Base-by-base conservation (phyloP, 2,888 invertebrate species). In the Pheosia tremula region DNA sequence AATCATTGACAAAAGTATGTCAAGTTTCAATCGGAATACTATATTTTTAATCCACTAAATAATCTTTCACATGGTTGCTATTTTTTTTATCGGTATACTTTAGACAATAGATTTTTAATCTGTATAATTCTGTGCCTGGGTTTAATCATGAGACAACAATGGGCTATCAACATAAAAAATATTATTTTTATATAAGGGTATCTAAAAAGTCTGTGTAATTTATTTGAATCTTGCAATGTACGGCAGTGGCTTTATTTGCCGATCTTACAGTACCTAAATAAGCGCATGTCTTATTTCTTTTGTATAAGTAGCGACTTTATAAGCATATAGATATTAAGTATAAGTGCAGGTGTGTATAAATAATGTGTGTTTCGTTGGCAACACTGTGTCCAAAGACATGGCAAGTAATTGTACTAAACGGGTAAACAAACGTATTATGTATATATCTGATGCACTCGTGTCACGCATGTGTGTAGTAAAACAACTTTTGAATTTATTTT, bases 341-440 rank as follows among this genome's bases (percentile, higher is more conserved):
- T 61, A 61, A 62, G 59, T 59, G 63, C 60, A 66, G 38, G 52
- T 62, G 62, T 58, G 60, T 60, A 54, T 24, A 24, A 24, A 24
- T 24, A 24, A 24, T 24, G 24, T 24, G 60, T 70, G 67, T 58
- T 63, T 66, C 49, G 59, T 66, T 53, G 37, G 56, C 66, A 36
- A 61, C 61, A 58, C 53, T 69, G 69, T 68, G 63, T 10, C 61
- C 64, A 64, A 61, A 68, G 66, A 68, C 65, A 71, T 67, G 64
- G 59, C 65, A 41, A 64, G 77, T 75, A 75, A 77, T 75, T 77
- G 64, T 72, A 68, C 62, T 64, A 75, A 75, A 75, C 75, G 75
- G 75, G 75, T 75, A 77, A 63, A 82, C 78, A 82, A 82, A 84
- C 77, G 85, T 90, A 88, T 89, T 88, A 86, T 83, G 81, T 82